Evolutionary conservation across 1,140 invertebrate species (phyloP).

Genomic region (Diuraphis noxia): DNA sequence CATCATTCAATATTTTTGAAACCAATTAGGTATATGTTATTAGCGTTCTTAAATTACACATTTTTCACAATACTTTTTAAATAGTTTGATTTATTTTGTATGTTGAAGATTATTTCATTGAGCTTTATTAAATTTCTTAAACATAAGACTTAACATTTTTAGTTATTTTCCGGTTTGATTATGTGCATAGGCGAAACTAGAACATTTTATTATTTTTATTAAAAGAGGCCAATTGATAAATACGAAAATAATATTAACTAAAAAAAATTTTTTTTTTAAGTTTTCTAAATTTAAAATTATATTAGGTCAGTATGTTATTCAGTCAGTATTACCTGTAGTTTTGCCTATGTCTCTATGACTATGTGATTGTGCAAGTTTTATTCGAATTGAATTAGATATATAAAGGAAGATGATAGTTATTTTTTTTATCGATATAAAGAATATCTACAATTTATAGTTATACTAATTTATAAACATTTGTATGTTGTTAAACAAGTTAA

Average conservation of each 20-base stretch:
- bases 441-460: too few species aligned
- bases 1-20: too few species aligned
- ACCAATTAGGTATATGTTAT: neutral
- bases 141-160: neutral
- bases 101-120: neutral
- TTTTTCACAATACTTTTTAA: neutral
- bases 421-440: neutral
- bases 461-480: neutral
- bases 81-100: neutral
- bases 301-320: too few species aligned
- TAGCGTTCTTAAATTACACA: neutral
- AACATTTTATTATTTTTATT: too few species aligned
- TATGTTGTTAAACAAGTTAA: neutral
- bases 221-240: too few species aligned
- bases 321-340: too few species aligned
- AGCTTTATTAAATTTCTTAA: neutral
- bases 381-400: neutral
- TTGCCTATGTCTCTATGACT: too few species aligned
- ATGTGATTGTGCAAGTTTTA: neutral
- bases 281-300: too few species aligned
- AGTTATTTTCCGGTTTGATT: too few species aligned
- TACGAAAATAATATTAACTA: too few species aligned
- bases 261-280: too few species aligned
- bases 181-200: too few species aligned
- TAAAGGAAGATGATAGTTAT: neutral